Evolutionary conservation across 1,140 invertebrate species (phyloP).

Genomic region (Zaprionus ghesquierei): DNA sequence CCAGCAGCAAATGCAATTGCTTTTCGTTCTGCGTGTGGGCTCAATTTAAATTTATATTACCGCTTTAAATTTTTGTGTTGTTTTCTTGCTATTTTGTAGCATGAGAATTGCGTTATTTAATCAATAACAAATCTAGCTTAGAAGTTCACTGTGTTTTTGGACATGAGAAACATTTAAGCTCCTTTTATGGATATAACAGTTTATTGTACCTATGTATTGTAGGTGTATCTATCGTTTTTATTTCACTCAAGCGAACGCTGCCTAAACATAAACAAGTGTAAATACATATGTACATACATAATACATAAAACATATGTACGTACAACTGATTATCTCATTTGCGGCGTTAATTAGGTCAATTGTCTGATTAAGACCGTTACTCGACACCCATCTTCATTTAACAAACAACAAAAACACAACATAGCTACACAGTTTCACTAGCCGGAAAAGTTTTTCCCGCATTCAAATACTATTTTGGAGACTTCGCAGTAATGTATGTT

Average conservation of each 20-base stretch:
- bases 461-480: conserved; percentile 6
- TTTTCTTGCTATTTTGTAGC: background rate
- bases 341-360: conserved; percentile 12
- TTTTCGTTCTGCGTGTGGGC: background rate
- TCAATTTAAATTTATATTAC: background rate
- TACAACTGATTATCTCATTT: background rate
- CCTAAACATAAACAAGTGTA: background rate
- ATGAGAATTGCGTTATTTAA: background rate
- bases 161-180: background rate
- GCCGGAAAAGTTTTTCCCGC: conserved; percentile 10
- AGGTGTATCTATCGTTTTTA: background rate
- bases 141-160: background rate
- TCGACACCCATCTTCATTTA: background rate
- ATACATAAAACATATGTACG: background rate
- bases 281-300: background rate
- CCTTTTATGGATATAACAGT: background rate
- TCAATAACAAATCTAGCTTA: background rate
- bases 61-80: background rate
- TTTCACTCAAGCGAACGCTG: background rate
- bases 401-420: conserved; percentile 9
- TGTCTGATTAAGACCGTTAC: background rate
- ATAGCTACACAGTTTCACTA: background rate
- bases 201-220: background rate
- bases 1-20: background rate
- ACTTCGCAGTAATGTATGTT: background rate